Evolutionary conservation across 92 coral and sea anemone genomes (phyloP), one percentile per base, ranked within the genome.

Genomic region (Montipora capitata): DNA sequence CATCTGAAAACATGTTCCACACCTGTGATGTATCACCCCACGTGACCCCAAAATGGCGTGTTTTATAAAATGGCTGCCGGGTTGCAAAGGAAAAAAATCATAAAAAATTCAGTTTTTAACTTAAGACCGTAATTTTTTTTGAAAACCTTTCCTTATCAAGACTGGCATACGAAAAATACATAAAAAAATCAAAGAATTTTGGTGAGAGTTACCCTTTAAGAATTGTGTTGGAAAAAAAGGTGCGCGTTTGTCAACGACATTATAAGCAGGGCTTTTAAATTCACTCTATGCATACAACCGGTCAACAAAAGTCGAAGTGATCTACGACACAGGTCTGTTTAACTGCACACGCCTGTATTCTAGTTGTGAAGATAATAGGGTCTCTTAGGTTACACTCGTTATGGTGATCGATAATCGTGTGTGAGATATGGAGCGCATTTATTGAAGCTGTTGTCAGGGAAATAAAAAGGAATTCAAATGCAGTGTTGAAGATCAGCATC

Each of bases 391-490:
- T 20, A 0, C 20, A 20, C 20, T 20, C 20, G 20, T 20, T 20
- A 20, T 20, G 63, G 54, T 74, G 79, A 51, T 73, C 78, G 61
- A 73, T 73, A 45, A 45, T 73, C n/a, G 4, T 44, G 6, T 83
- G 78, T 44, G 78, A n/a, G 27, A 71, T 40, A 42, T 71, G 76
- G 49, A 5, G 76, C 76, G 67, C 80, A 76, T 58, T 54, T 51
- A 75, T 75, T 75, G 66, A 75, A 42, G 66, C 56, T 8, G 80
- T 52, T 75, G 67, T 75, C 80, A 51, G 80, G 44, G 65, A 75
- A 75, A 64, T 75, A 51, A 52, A 52, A 17, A 51, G 65, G 66
- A 38, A 44, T 27, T 20, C 49, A 52, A 76, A 54, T 49, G 35
- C 49, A 75, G 48, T 75, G 66, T 51, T 75, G 56, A 75, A 64